Percentiles rank a stretch among this genome's conserved stretches.
These are phyloP conservation scores for Escarpia spicata DNA, from an alignment of 2,888 invertebrate species.

Conservation along the genomic window DNA sequence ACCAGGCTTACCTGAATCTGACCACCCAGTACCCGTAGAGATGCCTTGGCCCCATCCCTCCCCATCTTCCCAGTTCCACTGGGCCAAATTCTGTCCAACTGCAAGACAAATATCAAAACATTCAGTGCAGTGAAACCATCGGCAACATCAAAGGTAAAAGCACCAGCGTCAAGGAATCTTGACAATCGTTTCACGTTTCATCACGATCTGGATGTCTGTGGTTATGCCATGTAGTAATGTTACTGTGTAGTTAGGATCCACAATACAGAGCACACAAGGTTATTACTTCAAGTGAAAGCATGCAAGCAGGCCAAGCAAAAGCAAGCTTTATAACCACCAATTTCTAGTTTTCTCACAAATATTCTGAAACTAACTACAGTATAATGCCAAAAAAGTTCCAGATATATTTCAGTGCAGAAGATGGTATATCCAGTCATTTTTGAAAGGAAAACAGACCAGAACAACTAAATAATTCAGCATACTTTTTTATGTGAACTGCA, in stretches of 20 bases:
- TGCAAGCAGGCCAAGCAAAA: constrained; percentile 14
- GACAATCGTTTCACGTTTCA: not conserved
- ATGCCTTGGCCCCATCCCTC: constrained; percentile 16
- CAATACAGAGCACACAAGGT: not conserved
- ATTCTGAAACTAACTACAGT: not conserved
- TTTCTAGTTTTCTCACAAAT: not conserved
- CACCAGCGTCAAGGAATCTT: not conserved
- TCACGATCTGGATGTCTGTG: not conserved
- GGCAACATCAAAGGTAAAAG: not conserved
- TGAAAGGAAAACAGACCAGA: too few relatives aligned
- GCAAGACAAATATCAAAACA: constrained; percentile 16
- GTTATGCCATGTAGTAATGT: not conserved
- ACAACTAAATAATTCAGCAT: not conserved
- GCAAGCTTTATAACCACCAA: not conserved
- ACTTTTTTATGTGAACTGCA: too few relatives aligned
- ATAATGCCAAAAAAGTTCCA: too few relatives aligned
- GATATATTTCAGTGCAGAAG: not conserved
- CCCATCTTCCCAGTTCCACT: constrained; percentile 9
- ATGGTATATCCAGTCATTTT: not conserved
- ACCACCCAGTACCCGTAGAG: constrained; percentile 6
- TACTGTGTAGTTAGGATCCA: not conserved
- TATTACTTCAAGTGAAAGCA: not conserved
- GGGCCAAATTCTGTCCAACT: constrained; percentile 11
- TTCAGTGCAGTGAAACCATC: not conserved
- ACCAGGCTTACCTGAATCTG: not conserved